These are phyloP conservation scores for Synanthedon vespiformis DNA, from an alignment of 2,888 invertebrate species.

Conservation along the genomic window DNA sequence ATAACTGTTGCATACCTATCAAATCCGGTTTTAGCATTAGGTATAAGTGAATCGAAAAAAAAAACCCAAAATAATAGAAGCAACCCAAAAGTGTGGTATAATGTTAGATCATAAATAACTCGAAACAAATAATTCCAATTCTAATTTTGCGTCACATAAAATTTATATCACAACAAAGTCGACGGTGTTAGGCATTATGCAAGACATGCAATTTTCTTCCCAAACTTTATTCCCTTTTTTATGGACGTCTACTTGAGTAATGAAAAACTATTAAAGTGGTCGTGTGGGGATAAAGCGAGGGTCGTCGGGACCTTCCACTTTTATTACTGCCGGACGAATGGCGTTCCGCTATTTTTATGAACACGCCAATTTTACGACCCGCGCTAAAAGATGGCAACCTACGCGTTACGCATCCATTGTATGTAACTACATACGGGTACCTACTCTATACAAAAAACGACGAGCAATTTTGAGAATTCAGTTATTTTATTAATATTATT, in stretches of 20 bases:
- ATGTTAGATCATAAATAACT: conserved; percentile 31
- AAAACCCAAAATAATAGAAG: too few species aligned
- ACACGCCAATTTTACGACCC: conserved; percentile 51
- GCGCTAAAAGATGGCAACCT: conserved; percentile 48
- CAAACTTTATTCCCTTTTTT: conserved; percentile 56
- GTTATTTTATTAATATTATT: too few species aligned
- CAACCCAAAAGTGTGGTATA: background rate
- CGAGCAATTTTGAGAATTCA: too few species aligned
- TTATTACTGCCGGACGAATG: conserved; percentile 53
- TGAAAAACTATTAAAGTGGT: conserved; percentile 66
- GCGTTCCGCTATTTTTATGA: conserved; percentile 47
- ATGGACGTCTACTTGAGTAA: conserved; percentile 64
- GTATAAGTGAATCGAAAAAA: too few species aligned
- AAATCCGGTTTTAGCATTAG: too few species aligned
- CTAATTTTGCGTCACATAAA: conserved; percentile 40
- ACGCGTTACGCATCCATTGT: conserved; percentile 25
- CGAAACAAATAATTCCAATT: conserved; percentile 34
- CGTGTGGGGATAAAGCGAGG: conserved; percentile 56
- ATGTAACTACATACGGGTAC: conserved; percentile 5
- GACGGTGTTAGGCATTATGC: conserved; percentile 46
- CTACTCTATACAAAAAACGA: too few species aligned
- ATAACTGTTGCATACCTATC: too few species aligned
- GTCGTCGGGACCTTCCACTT: conserved; percentile 56
- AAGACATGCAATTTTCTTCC: conserved; percentile 63
- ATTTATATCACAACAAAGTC: conserved; percentile 38